A percentile compares a stretch with the other conserved stretches of the same genome.
Evolutionary conservation across 2,888 invertebrate species (phyloP).

Genomic region (Brachypterus glaber): DNA sequence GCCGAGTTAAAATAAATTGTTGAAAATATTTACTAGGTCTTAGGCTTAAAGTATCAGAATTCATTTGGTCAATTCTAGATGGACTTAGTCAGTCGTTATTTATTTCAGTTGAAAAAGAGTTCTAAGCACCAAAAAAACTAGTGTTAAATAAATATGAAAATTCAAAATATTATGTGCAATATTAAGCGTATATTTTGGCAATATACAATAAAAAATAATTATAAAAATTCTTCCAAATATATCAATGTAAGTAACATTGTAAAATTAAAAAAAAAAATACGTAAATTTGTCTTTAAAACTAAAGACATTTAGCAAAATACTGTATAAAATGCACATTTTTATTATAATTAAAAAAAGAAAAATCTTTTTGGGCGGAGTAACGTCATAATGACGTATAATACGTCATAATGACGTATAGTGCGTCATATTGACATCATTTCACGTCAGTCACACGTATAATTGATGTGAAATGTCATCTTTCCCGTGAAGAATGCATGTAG

Average conservation of each 20-base stretch:
- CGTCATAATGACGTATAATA: too few relatives aligned
- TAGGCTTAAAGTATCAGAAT: too few relatives aligned
- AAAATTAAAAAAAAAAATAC: constrained; percentile 36
- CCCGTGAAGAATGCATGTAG: constrained; percentile 37
- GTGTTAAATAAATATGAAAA: constrained; percentile 6
- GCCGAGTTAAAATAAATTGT: too few relatives aligned
- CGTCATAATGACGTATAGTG: too few relatives aligned
- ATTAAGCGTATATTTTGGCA: constrained; percentile 37
- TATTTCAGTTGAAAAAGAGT: constrained; percentile 12
- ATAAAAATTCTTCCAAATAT: constrained; percentile 38
- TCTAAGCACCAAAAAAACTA: constrained; percentile 6
- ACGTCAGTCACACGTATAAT: too few relatives aligned
- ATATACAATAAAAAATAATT: constrained; percentile 31
- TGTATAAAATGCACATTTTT: constrained; percentile 40
- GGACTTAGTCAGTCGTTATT: too few relatives aligned
- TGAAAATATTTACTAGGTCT: too few relatives aligned
- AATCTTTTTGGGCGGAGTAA: too few relatives aligned
- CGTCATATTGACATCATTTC: too few relatives aligned
- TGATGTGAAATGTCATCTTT: too few relatives aligned
- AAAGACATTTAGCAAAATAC: constrained; percentile 32
- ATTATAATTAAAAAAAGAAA: too few relatives aligned
- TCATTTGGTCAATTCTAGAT: too few relatives aligned
- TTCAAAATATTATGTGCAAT: constrained; percentile 32
- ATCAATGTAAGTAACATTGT: constrained; percentile 35
- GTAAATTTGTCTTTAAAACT: constrained; percentile 31